Evolutionary conservation across 1,140 invertebrate species (phyloP), one percentile per base, ranked within the genome.

Genomic region (Anoplophora glabripennis): DNA sequence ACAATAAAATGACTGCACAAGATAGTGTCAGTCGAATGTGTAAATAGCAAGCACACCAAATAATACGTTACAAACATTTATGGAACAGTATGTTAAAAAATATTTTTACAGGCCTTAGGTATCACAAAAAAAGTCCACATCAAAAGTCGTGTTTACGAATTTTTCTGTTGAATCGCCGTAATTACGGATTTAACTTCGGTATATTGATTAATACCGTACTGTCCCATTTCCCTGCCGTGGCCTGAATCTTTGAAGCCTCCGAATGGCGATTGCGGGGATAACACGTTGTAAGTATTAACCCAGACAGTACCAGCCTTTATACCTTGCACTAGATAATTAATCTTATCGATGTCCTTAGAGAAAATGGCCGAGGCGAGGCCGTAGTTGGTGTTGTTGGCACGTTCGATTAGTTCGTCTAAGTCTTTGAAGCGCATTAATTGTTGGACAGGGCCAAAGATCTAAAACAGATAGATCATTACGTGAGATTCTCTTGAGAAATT

Each of bases 391-490:
- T 87, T 83, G 76, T 99, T 98, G 12, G 94, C 93, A 55, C 95
- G 82, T 65, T 90, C 83, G 41, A 98, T 87, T 4, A 97, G 84
- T 75, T 99, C 95, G 61, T 96, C 90, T 35, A 95, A 75, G 8
- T 84, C 78, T 57, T 92, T 91, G 78, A 98, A 99, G 72, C 90
- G 93, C n/a, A 98, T 77, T 45, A 99, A 87, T 75, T 94, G 92
- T 81, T 96, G 94, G 18, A 99, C 96, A 5, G 96, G 96, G 1
- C 96, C 96, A 79, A 99, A 99, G 69, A 99, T 99, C 91, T 93
- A 71, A 45, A 77, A 73, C 66, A 59, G 56, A 15, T 15, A 53
- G 36, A 34, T 5, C 11, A 28, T 11, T 0, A 42, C n/a, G n/a
- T n/a, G n/a, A n/a, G n/a, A n/a, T n/a, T n/a, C n/a, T n/a, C n/a